phyloP scores from a whole-genome alignment of 2,888 invertebrate genomes.

The Catotricha subobsoleta region DNA sequence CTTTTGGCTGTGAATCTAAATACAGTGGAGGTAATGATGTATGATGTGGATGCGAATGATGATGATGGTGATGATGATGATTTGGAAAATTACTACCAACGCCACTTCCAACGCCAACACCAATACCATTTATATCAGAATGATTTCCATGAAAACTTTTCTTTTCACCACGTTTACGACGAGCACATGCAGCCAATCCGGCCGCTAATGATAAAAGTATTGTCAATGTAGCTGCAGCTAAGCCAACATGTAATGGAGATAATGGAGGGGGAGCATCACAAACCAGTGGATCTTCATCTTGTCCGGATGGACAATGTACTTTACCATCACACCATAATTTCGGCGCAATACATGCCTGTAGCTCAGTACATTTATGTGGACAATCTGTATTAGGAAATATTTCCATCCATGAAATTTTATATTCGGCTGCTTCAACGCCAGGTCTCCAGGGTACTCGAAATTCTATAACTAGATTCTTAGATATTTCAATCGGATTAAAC shows the following conservation, averaged over 20 bases:
- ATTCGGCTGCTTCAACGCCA: slow-evolving; percentile 7
- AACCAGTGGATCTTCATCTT: slow-evolving; percentile 60
- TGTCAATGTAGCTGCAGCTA: slow-evolving; percentile 43
- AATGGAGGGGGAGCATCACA: slow-evolving; percentile 51
- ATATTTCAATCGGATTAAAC: slow-evolving; percentile 10
- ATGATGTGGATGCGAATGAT: slow-evolving; percentile 4
- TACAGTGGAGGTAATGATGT: slow-evolving; percentile 25
- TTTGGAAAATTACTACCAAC: too few relatives aligned
- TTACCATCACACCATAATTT: slow-evolving; percentile 66
- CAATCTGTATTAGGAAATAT: slow-evolving; percentile 13
- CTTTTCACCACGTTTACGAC: slow-evolving; percentile 38
- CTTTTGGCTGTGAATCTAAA: slow-evolving; percentile 41
- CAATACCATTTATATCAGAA: slow-evolving; percentile 6
- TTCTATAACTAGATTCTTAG: slow-evolving; percentile 10
- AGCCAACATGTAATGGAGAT: slow-evolving; percentile 45
- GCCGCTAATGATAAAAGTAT: slow-evolving; percentile 40
- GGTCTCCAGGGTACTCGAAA: slow-evolving; percentile 8
- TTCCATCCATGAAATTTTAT: slow-evolving; percentile 11
- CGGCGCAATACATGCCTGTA: slow-evolving; percentile 62
- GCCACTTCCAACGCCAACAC: too few relatives aligned
- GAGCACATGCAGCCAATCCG: slow-evolving; percentile 31
- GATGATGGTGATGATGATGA: slow-evolving; percentile 2
- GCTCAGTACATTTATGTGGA: slow-evolving; percentile 49
- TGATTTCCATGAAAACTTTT: slow-evolving; percentile 16
- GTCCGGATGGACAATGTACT: slow-evolving; percentile 62